These are phyloP conservation scores for Siniperca scherzeri DNA, from an alignment of 2,797 vertebrate species.

Conservation along the genomic window DNA sequence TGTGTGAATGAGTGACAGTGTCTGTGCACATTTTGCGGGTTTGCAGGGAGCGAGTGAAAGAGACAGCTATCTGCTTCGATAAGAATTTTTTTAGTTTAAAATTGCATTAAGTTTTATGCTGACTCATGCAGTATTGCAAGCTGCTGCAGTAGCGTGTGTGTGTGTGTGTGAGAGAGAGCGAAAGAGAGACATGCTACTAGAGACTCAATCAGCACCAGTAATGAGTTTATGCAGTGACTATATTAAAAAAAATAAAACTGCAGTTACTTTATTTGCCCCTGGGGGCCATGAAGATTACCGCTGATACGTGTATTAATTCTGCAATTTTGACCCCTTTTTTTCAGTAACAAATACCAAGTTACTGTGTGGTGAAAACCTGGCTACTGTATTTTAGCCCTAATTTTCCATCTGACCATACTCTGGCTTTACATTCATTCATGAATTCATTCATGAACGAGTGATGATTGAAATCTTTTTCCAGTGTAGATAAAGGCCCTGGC, in stretches of 20 bases:
- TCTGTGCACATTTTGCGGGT: neutral
- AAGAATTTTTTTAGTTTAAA: slow-evolving; percentile 28
- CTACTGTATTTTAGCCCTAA: neutral
- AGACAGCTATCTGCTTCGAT: slow-evolving; percentile 35
- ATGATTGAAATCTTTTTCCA: slow-evolving; percentile 20
- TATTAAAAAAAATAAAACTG: slow-evolving; percentile 16
- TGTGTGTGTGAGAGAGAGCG: neutral
- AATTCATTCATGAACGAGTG: slow-evolving; percentile 19
- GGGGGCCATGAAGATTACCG: neutral
- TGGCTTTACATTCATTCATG: slow-evolving; percentile 11
- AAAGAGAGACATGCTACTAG: neutral
- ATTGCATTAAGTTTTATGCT: slow-evolving; percentile 44
- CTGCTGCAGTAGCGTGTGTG: slow-evolving; percentile 20
- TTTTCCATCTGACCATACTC: neutral
- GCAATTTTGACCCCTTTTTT: neutral
- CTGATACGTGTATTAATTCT: slow-evolving; percentile 28
- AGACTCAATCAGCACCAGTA: slow-evolving; percentile 23
- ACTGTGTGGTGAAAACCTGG: neutral
- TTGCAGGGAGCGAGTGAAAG: slow-evolving; percentile 4
- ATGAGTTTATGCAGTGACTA: slow-evolving; percentile 25
- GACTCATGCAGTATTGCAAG: slow-evolving; percentile 42
- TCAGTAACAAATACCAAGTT: neutral
- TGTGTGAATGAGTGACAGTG: neutral
- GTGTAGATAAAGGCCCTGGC: slow-evolving; percentile 38
- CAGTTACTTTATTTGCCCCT: neutral